phyloP scores from a whole-genome alignment of 92 coral and sea anemone species.

The Montipora capitata region DNA sequence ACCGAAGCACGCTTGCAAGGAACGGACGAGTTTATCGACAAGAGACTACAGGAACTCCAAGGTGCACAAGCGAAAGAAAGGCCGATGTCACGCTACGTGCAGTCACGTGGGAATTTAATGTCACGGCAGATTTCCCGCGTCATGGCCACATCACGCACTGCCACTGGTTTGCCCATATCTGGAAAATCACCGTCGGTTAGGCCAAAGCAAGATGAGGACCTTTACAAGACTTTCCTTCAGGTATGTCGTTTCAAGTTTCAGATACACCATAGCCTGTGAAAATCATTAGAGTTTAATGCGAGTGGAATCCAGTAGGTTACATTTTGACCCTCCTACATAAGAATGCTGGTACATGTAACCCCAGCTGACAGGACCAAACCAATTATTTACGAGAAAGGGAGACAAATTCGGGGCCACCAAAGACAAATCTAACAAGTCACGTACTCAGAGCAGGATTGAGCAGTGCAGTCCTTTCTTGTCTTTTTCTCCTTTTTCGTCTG shows the following conservation, averaged over 20 bases:
- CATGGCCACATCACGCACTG: constrained; percentile 94
- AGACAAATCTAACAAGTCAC: no score
- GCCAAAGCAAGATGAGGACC: constrained; percentile 84
- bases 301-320: no score
- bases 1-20: constrained; percentile 93
- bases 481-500: no score
- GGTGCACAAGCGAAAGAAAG: constrained; percentile 86
- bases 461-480: no score
- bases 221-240: constrained; percentile 89
- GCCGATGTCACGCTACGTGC: constrained; percentile 93
- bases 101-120: constrained; percentile 91
- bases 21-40: constrained; percentile 91
- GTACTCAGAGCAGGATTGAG: no score
- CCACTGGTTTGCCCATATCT: constrained; percentile 90
- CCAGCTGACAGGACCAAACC: no score
- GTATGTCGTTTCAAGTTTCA: constrained; percentile 47
- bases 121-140: constrained; percentile 93
- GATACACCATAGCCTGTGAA: no score
- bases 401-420: no score
- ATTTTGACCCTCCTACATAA: no score
- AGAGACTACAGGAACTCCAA: constrained; percentile 86
- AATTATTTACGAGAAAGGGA: no score
- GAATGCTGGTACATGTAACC: no score
- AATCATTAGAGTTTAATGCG: no score
- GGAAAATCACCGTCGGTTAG: constrained; percentile 65